A percentile compares a stretch with the other conserved stretches of the same genome.
These are phyloP conservation scores for Megaleporinus macrocephalus DNA, from an alignment of 2,113 vertebrate species.

Conservation along the genomic window DNA sequence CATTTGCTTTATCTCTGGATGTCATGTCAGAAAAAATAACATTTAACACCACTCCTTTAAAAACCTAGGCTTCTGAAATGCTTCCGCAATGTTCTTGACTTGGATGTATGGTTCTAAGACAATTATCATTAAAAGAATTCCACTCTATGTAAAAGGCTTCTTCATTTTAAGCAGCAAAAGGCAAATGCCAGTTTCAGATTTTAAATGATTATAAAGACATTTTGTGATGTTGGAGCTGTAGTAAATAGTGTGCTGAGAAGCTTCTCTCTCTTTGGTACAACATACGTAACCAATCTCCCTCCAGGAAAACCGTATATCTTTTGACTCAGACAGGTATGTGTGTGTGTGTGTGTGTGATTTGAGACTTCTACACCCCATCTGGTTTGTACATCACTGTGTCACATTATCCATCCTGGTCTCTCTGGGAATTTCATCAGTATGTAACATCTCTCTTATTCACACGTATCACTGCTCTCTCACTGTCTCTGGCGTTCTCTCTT, in stretches of 20 bases:
- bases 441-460: constrained; percentile 80
- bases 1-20: no score
- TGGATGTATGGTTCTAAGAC: no score
- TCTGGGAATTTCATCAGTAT: constrained; percentile 77
- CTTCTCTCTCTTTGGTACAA: constrained; percentile 62
- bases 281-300: constrained; percentile 66
- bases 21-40: no score
- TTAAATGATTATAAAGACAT: constrained; percentile 27
- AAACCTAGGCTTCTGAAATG: no score
- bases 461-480: constrained; percentile 58
- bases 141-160: background rate
- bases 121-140: no score
- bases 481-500: constrained; percentile 47
- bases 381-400: constrained; percentile 74
- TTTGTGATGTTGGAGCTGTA: constrained; percentile 8
- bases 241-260: constrained; percentile 20
- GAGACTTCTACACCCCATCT: constrained; percentile 64
- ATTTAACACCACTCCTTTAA: no score
- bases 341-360: constrained; percentile 39
- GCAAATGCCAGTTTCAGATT: background rate
- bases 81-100: no score
- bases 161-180: background rate
- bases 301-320: constrained; percentile 61
- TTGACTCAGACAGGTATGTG: constrained; percentile 64
- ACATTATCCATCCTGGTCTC: constrained; percentile 70